Percentiles rank a stretch among this genome's conserved stretches.
Conservation (phyloP, 2,797 vertebrate genomes). For the Danio jaintianensis region DNA sequence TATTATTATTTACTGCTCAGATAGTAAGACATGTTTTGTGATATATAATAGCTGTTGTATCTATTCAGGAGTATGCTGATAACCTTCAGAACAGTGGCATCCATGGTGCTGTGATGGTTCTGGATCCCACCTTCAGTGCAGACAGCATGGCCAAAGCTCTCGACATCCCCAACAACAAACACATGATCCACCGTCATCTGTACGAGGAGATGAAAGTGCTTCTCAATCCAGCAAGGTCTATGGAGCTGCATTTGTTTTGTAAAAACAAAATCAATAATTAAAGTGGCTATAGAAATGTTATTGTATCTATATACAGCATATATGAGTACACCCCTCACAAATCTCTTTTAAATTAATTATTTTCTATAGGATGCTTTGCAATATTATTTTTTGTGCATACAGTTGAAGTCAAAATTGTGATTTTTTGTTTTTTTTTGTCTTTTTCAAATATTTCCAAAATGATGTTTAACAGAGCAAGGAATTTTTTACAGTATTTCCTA, state of each 20-base stretch:
- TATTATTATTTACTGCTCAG: background rate
- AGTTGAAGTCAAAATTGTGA: too few species aligned
- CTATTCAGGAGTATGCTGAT: slow-evolving; percentile 82
- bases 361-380: too few species aligned
- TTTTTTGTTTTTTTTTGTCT: too few species aligned
- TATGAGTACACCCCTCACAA: too few species aligned
- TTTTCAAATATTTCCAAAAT: too few species aligned
- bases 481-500: too few species aligned
- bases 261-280: too few species aligned
- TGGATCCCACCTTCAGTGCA: slow-evolving; percentile 85
- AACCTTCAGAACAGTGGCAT: slow-evolving; percentile 86
- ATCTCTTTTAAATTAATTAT: too few species aligned
- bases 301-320: background rate
- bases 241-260: background rate
- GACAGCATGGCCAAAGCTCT: slow-evolving; percentile 84
- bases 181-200: slow-evolving; percentile 84
- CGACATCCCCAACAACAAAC: slow-evolving; percentile 82
- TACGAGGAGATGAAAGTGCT: slow-evolving; percentile 83
- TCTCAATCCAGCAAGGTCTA: slow-evolving; percentile 74
- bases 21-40: background rate
- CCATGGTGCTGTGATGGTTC: slow-evolving; percentile 82
- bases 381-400: too few species aligned
- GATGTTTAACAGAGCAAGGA: too few species aligned
- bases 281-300: background rate
- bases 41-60: too few species aligned